A percentile compares a stretch with the other conserved stretches of the same genome.
These are phyloP conservation scores for Nothoprocta perdicaria DNA, from an alignment of 2,113 vertebrate species.

Conservation along the genomic window DNA sequence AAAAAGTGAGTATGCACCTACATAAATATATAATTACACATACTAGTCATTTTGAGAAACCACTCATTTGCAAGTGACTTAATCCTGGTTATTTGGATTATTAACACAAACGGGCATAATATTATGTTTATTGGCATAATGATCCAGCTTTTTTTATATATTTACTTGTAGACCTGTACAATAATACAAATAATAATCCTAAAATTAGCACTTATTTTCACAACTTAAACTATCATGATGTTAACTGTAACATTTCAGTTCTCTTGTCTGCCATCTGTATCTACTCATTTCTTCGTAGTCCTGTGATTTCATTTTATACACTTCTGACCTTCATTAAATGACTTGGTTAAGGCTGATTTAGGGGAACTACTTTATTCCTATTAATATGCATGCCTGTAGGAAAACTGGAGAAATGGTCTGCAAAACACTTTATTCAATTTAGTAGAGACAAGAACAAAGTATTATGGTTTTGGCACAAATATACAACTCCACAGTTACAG, in stretches of 20 bases:
- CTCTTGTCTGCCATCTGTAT: neutral
- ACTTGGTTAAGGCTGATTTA: constrained; percentile 52
- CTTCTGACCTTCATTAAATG: constrained; percentile 36
- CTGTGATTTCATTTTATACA: constrained; percentile 23
- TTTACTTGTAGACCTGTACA: neutral
- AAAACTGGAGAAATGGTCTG: constrained; percentile 53
- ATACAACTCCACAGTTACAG: neutral
- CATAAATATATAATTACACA: constrained; percentile 21
- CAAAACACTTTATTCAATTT: constrained; percentile 53
- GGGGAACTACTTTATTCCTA: constrained; percentile 41
- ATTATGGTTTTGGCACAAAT: constrained; percentile 63
- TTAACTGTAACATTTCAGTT: neutral
- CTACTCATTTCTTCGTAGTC: constrained; percentile 1
- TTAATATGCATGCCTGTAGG: constrained; percentile 38
- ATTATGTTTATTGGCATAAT: neutral
- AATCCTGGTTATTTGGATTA: neutral
- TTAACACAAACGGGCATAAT: neutral
- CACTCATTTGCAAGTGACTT: constrained; percentile 11
- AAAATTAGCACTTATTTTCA: constrained; percentile 2
- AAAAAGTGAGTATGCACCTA: neutral
- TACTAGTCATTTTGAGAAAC: constrained; percentile 15
- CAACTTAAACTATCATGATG: neutral
- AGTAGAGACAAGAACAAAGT: constrained; percentile 62
- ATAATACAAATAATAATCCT: neutral
- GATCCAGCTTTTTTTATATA: neutral